Evolutionary conservation across 2,888 invertebrate genomes (phyloP), one percentile per base, ranked within the genome.

Genomic region (Rhogogaster chlorosoma): DNA sequence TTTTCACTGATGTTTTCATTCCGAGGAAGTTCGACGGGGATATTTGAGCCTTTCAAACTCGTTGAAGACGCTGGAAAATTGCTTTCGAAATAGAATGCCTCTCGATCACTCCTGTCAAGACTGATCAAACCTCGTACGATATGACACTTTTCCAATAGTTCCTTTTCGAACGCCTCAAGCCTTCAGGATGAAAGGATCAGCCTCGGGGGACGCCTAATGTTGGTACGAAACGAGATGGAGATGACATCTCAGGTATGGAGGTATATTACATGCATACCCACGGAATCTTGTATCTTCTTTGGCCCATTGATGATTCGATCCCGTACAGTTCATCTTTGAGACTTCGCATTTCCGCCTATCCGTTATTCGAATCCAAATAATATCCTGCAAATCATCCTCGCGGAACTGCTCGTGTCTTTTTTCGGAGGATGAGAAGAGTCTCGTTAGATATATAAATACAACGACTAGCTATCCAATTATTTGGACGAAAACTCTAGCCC

Each of bases 81-180:
- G 38, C 71, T 73, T 73, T 73, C n/a, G 71, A 73, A 73, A 42
- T 73, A 73, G 71, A 73, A 73, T 73, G 26, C 38, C 71, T 73
- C 71, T 42, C 71, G 71, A 73, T 73, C 71, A 42, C 71, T 73
- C n/a, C 77, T 77, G 53, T 77, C 42, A 57, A 83, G 29, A 18
- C 36, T 83, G 83, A 67, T 83, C 83, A 18, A n/a, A 45, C 29
- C 22, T 7, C 45, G 7, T 45, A 29, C 26, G 45, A 18, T n/a
- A 15, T 83, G 83, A 83, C 83, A 83, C 83, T 83, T 83, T 83
- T 42, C 83, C 83, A 67, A 83, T 83, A 83, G 67, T 83, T 83
- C 38, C 42, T 49, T 67, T 45, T 18, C 53, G 29, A 42, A 67
- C 64, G 67, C 42, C 45, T 67, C 1, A n/a, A 61, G n/a, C 80